Evolutionary conservation across 1,140 invertebrate species (phyloP), one percentile per base, ranked within the genome.

Genomic region (Zaprionus inermis): DNA sequence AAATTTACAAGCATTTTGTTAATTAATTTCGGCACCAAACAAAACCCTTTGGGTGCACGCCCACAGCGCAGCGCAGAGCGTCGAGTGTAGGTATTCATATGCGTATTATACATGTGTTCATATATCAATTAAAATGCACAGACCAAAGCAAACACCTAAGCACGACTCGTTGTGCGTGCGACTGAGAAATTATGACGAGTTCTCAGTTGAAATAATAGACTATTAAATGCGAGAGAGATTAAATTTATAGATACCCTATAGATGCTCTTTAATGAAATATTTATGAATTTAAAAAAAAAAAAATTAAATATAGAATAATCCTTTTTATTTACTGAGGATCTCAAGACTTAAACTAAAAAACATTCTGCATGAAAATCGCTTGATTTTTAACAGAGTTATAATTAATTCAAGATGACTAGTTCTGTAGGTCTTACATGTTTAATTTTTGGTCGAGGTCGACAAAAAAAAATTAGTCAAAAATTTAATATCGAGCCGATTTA

Each of bases 1-100:
- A 81, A 71, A 72, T 74, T 88, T 77, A 89, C 67, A 88, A 82
- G 68, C 67, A 81, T 80, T 89, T 89, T 73, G 78, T 86, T 88
- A 89, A 88, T 89, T 88, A 88, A 88, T 88, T 88, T 88, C 84
- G 70, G 66, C 79, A 72, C 24, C 51, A 32, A 41, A 55, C 46
- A 38, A 66, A 59, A 38, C 80, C 78, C 78, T 81, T 83, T 71
- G 57, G 22, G 51, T 59, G 59, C 64, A 72, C 68, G 72, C 63
- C 72, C 59, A 41, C 41, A 61, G 10, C 4, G 18, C 41, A 61
- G 10, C 4, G 18, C 38, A 54, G 34, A 4, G 7, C 55, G 30
- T 74, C 52, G 32, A 56, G 24, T 14, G 5, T 28, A 28, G 30
- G 38, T 38, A n/a, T 38, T 38, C 5, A 16, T 61, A 12, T 32